Conservation (phyloP, 1,140 invertebrate genomes). For the Drosophila teissieri region DNA sequence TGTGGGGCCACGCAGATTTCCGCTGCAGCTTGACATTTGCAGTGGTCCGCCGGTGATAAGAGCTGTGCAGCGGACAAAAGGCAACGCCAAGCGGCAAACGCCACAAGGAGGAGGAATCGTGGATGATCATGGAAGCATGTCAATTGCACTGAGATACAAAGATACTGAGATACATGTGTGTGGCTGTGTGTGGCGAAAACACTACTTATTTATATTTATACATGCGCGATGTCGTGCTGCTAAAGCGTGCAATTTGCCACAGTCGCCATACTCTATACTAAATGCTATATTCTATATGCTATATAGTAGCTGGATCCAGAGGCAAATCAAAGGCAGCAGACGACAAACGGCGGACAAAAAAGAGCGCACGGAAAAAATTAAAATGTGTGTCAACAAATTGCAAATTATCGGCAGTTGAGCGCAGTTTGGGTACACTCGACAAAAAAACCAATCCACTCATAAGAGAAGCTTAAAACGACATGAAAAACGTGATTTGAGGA, state of each 20-base stretch:
- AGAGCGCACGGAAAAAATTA: constrained; percentile 49
- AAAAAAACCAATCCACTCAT: constrained; percentile 1
- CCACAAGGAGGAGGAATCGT: constrained; percentile 2
- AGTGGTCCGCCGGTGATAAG: constrained; percentile 40
- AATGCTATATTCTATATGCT: not conserved
- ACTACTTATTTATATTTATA: constrained; percentile 10
- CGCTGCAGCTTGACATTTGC: constrained; percentile 53
- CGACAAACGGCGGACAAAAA: constrained; percentile 2
- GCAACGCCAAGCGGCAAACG: constrained; percentile 1
- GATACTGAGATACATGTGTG: not conserved
- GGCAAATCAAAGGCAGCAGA: constrained; percentile 24
- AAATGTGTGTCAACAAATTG: constrained; percentile 82
- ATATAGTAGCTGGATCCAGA: constrained; percentile 7
- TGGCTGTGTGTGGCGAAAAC: constrained; percentile 4
- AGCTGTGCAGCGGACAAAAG: constrained; percentile 19
- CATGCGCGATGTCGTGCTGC: constrained; percentile 59
- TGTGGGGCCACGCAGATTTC: constrained; percentile 72
- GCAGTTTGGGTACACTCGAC: constrained; percentile 6
- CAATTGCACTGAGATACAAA: constrained; percentile 36
- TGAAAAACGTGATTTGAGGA: not conserved
- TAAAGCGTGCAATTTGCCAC: constrained; percentile 51
- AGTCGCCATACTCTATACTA: not conserved
- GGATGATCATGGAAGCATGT: constrained; percentile 49
- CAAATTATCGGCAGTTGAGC: constrained; percentile 61
- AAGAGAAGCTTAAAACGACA: too few species aligned